Evolutionary conservation across 2,113 vertebrate species (phyloP), one percentile per base, ranked within the genome.

Genomic region (Potamarius usumacintae): DNA sequence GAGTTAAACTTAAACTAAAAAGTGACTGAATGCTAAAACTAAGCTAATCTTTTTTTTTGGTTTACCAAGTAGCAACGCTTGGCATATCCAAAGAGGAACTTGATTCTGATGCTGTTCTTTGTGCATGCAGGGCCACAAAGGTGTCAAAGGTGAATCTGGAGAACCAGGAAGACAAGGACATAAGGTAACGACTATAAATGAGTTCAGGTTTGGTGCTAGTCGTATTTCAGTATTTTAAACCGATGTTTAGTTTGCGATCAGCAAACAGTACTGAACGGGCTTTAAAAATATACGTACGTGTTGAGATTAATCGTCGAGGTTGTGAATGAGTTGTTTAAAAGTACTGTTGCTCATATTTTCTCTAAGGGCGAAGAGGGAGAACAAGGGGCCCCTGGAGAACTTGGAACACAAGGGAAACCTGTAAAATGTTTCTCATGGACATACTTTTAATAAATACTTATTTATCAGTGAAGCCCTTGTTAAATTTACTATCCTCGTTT

Each of bases 161-260:
- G 98, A 99, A 92, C 98, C 98, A 34, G 98, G 98, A 95, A 96
- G 95, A 94, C 98, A 99, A 96, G 98, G 98, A 87, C 97, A 99
- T 92, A 99, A 98, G 97, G 98, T 99, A 95, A 94, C 76, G 10
- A 15, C 22, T 71, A 53, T 80, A 67, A 48, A 25, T 7, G 12
- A 63, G 83, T 76, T 82, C 30, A 78, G 42, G 63, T 60, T 60
- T 27, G 4, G 53, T 18, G 34, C 55, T 17, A 42, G 42, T 42
- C 42, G 2, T 42, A 42, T 42, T 42, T 42, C 42, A 42, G 42
- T 42, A 42, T 42, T 42, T 42, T 42, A 42, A 42, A 42, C 42
- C 42, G 42, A 42, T 42, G 42, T 42, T 42, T 42, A 42, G 34
- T 34, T 34, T 34, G 34, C 34, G 1, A 34, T 34, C 34, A 62